These are phyloP conservation scores for Eutrigla gurnardus DNA, from an alignment of 2,797 vertebrate species.

Conservation along the genomic window DNA sequence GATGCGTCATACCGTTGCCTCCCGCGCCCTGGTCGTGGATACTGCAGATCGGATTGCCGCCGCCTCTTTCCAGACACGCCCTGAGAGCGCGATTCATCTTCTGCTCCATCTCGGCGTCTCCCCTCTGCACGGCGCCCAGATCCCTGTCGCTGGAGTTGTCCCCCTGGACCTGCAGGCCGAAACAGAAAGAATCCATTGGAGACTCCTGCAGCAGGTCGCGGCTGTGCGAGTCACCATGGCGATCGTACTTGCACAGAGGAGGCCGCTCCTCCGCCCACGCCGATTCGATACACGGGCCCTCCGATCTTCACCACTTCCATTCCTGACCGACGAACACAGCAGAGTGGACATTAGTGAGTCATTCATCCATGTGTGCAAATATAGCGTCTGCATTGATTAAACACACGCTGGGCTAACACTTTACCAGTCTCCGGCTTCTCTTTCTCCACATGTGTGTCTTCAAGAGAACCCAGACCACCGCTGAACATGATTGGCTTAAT, in stretches of 20 bases:
- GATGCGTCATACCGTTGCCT: conserved; percentile 86
- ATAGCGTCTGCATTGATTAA: conserved; percentile 25
- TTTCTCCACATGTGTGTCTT: conserved; percentile 88
- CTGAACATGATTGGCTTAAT: conserved; percentile 97
- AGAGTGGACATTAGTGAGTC: conserved; percentile 12
- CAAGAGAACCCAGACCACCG: conserved; percentile 91
- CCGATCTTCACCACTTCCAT: conserved; percentile 96
- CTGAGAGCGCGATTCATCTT: conserved; percentile 95
- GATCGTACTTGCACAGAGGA: conserved; percentile 89
- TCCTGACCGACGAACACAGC: conserved; percentile 71
- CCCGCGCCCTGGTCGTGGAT: conserved; percentile 96
- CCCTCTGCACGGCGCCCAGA: conserved; percentile 92
- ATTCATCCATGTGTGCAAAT: conserved; percentile 28
- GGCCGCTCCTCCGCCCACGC: conserved; percentile 93
- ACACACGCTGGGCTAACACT: not conserved
- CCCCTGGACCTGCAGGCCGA: conserved; percentile 87
- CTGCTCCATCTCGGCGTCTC: conserved; percentile 96
- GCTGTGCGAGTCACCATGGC: not conserved
- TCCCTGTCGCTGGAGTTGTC: conserved; percentile 91
- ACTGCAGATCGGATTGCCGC: conserved; percentile 90
- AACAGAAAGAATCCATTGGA: not conserved
- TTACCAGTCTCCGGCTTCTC: conserved; percentile 85
- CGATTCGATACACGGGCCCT: conserved; percentile 94
- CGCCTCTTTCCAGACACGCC: conserved; percentile 88
- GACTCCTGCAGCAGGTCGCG: accelerated